A percentile compares a stretch with the other conserved stretches of the same genome.
These are phyloP conservation scores for Eurystomus gularis DNA, from an alignment of 2,113 vertebrate species.

Conservation along the genomic window DNA sequence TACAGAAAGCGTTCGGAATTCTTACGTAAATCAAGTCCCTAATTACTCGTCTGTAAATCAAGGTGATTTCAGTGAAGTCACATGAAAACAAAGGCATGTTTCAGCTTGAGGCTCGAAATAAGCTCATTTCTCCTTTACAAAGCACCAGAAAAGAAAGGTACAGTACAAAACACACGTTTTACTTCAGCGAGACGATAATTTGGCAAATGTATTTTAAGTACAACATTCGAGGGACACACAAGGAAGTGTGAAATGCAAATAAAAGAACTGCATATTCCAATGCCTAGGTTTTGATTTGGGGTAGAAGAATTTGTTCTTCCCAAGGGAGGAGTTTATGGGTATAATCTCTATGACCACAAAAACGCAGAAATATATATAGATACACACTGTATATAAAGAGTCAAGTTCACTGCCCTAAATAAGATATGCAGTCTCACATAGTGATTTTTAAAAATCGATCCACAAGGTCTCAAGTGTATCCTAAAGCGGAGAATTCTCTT, in stretches of 20 bases:
- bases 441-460: background rate
- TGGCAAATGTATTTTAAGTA: background rate
- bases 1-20: background rate
- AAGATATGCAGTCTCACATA: background rate
- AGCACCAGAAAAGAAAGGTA: background rate
- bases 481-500: background rate
- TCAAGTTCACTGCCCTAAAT: fast-evolving
- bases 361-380: background rate
- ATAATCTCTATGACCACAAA: background rate
- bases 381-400: too few species aligned
- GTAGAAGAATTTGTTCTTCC: background rate
- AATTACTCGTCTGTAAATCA: background rate
- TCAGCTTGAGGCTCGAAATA: background rate
- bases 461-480: background rate
- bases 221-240: background rate
- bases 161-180: background rate
- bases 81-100: background rate
- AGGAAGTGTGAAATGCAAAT: background rate
- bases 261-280: background rate
- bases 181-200: background rate
- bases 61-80: background rate
- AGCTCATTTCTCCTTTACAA: background rate
- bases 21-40: background rate
- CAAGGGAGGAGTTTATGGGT: background rate
- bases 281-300: background rate